phyloP scores from a whole-genome alignment of 2,888 invertebrate genomes.

The Halocaridina rubra region DNA sequence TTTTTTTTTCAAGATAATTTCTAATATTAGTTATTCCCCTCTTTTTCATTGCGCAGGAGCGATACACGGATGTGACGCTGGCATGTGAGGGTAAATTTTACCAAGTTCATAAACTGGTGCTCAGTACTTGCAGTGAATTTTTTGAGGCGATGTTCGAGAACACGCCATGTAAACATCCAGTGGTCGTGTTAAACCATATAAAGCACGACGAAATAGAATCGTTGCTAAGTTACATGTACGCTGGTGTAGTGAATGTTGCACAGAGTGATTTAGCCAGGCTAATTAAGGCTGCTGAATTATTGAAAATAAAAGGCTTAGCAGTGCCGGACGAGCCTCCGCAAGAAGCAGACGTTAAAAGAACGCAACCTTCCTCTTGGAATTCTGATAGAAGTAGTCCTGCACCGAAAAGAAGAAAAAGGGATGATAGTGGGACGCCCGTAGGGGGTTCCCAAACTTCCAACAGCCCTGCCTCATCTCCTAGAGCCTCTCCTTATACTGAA shows the following conservation, averaged over 20 bases:
- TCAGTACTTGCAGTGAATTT: slow-evolving; percentile 60
- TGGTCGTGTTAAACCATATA: slow-evolving; percentile 58
- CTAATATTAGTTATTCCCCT: background rate
- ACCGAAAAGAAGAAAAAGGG: slow-evolving; percentile 46
- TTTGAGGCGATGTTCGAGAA: slow-evolving; percentile 62
- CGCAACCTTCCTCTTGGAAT: slow-evolving; percentile 9
- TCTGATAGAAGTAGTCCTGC: slow-evolving; percentile 33
- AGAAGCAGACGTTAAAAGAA: slow-evolving; percentile 24
- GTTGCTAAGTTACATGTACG: slow-evolving; percentile 61
- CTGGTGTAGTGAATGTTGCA: slow-evolving; percentile 58
- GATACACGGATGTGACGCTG: slow-evolving; percentile 61
- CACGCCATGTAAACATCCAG: slow-evolving; percentile 61
- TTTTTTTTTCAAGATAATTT: background rate
- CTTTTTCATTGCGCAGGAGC: slow-evolving; percentile 38
- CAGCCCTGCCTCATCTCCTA: slow-evolving; percentile 25
- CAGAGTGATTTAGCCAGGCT: slow-evolving; percentile 60
- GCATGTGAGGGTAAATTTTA: slow-evolving; percentile 63
- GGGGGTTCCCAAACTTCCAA: slow-evolving; percentile 7
- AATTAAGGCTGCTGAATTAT: slow-evolving; percentile 58
- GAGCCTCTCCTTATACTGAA: slow-evolving; percentile 19
- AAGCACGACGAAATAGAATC: slow-evolving; percentile 60
- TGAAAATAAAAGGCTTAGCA: slow-evolving; percentile 57
- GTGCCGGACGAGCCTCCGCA: slow-evolving; percentile 58
- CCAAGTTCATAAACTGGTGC: slow-evolving; percentile 61
- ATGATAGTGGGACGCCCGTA: background rate